phyloP scores from a whole-genome alignment of 1,140 invertebrate genomes.

The Drosophila baimaii region DNA sequence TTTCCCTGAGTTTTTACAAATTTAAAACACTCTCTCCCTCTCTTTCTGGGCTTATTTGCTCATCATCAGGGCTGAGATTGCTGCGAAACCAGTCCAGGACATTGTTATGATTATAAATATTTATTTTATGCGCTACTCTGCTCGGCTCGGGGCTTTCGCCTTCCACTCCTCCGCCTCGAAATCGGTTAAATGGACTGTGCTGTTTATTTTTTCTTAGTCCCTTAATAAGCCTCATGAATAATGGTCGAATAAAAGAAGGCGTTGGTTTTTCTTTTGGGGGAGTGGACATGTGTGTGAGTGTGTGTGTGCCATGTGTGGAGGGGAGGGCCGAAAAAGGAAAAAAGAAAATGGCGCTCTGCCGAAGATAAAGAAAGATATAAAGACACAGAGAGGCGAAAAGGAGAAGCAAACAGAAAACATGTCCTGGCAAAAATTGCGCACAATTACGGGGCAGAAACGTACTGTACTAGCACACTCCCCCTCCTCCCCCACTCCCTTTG shows the following conservation, averaged over 20 bases:
- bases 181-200: slow-evolving; percentile 81
- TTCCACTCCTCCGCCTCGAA: slow-evolving; percentile 37
- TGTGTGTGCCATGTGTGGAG: slow-evolving; percentile 28
- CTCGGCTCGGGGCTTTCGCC: slow-evolving; percentile 19
- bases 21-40: slow-evolving; percentile 6
- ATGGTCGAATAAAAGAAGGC: slow-evolving; percentile 54
- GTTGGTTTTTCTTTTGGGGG: slow-evolving; percentile 6
- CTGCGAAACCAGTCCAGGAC: slow-evolving; percentile 41
- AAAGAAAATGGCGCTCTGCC: slow-evolving; percentile 56
- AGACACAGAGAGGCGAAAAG: slow-evolving; percentile 10
- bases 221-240: slow-evolving; percentile 76
- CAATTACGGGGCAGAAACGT: slow-evolving; percentile 65
- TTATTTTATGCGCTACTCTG: slow-evolving; percentile 66
- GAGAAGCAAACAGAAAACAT: slow-evolving; percentile 54
- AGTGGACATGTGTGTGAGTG: slow-evolving; percentile 37
- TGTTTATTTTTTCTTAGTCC: slow-evolving; percentile 69
- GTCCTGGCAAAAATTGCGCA: slow-evolving; percentile 72
- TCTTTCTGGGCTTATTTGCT: slow-evolving; percentile 20
- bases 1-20: not conserved
- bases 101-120: slow-evolving; percentile 79
- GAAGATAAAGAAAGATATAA: slow-evolving; percentile 30
- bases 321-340: not conserved
- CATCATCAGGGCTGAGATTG: slow-evolving; percentile 52
- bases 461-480: slow-evolving; percentile 16
- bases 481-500: slow-evolving; percentile 1